Percentiles rank a stretch among this genome's conserved stretches.
These are phyloP conservation scores for Notechis scutatus DNA, from an alignment of 2,113 vertebrate species.

Conservation along the genomic window DNA sequence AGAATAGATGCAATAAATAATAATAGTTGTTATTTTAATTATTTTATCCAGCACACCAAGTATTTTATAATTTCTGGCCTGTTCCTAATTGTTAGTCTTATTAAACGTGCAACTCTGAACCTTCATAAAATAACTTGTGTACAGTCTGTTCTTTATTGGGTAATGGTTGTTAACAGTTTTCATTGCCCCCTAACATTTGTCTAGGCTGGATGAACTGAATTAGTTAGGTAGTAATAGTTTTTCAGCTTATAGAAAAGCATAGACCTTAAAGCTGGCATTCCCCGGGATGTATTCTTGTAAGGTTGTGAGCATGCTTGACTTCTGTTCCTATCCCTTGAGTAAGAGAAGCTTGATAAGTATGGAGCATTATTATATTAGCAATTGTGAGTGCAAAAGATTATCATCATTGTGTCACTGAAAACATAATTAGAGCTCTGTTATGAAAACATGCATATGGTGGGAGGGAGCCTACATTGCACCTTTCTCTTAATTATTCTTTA, in stretches of 20 bases:
- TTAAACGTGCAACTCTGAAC: background rate
- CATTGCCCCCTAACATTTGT: background rate
- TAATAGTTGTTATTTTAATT: background rate
- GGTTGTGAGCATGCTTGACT: constrained; percentile 46
- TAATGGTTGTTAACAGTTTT: background rate
- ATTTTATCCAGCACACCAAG: background rate
- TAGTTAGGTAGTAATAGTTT: background rate
- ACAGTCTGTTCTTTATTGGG: background rate
- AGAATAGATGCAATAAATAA: background rate
- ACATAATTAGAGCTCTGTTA: constrained; percentile 42
- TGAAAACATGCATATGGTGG: constrained; percentile 48
- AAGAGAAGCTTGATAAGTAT: constrained; percentile 47
- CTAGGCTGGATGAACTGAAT: background rate
- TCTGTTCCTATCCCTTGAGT: constrained; percentile 41
- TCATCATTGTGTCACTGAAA: constrained; percentile 49
- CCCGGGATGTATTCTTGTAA: constrained; percentile 29
- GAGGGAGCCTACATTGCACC: constrained; percentile 46
- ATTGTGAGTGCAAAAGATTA: constrained; percentile 47
- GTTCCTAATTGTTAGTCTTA: background rate
- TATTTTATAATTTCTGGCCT: background rate
- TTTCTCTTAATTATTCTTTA: constrained; percentile 52
- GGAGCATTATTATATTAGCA: constrained; percentile 34
- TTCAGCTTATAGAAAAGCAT: background rate
- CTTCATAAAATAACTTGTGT: background rate
- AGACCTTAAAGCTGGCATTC: background rate